A percentile compares a stretch with the other conserved stretches of the same genome.
phyloP scores from a whole-genome alignment of 92 coral and sea anemone genomes.

The Porites lobata region DNA sequence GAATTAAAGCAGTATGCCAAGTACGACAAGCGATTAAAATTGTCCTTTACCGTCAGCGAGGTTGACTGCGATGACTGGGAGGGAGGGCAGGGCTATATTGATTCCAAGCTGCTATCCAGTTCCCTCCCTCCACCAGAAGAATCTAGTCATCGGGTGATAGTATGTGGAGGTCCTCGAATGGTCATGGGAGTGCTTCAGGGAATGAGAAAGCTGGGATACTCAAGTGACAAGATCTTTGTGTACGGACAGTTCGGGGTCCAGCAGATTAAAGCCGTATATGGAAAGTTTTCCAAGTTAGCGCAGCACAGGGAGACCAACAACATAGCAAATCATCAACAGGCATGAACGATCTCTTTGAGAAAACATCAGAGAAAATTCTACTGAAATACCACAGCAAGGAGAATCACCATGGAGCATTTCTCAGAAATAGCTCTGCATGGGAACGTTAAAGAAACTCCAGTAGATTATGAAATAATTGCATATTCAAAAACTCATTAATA shows the following conservation, averaged over 20 bases:
- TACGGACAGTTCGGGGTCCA: constrained; percentile 75
- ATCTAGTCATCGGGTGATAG: constrained; percentile 62
- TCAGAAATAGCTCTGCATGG: too few relatives aligned
- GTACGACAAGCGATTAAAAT: constrained; percentile 20
- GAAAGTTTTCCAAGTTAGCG: constrained; percentile 52
- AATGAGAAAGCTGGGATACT: constrained; percentile 59
- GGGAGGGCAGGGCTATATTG: constrained; percentile 77
- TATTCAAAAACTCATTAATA: too few relatives aligned
- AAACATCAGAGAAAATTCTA: too few relatives aligned
- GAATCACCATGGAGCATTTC: too few relatives aligned
- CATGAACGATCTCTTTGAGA: too few relatives aligned
- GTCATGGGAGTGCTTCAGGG: constrained; percentile 65
- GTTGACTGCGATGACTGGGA: constrained; percentile 60
- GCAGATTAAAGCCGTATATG: constrained; percentile 69
- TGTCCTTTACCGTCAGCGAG: constrained; percentile 54
- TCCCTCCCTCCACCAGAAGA: constrained; percentile 55
- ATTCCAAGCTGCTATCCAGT: constrained; percentile 41
- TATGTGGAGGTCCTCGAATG: constrained; percentile 77
- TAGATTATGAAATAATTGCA: too few relatives aligned
- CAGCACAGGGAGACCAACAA: constrained; percentile 51
- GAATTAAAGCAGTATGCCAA: constrained; percentile 40
- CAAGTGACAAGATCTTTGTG: constrained; percentile 67
- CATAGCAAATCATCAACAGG: neutral
- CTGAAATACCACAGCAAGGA: too few relatives aligned
- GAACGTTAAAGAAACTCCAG: too few relatives aligned